phyloP scores from a whole-genome alignment of 2,888 invertebrate genomes.

The Rhimphoctona megacephalus region DNA sequence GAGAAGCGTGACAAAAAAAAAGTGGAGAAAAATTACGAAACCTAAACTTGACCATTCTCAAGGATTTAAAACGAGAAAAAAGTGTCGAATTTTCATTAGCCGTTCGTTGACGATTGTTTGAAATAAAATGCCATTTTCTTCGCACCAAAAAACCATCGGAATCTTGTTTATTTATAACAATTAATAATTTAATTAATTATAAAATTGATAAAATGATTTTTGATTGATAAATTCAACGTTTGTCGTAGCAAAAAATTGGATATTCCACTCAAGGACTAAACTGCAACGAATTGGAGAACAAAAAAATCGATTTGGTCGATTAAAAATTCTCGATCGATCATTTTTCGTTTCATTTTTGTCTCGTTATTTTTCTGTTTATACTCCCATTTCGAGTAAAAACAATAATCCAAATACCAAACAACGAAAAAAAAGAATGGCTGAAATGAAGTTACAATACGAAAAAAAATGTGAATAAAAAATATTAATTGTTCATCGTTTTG shows the following conservation, averaged over 20 bases:
- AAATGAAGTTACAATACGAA: background rate
- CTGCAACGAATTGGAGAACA: too few relatives aligned
- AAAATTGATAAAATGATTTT: too few relatives aligned
- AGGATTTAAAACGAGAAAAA: background rate
- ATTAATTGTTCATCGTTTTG: background rate
- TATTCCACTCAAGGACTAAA: too few relatives aligned
- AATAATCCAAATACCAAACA: background rate
- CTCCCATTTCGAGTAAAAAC: background rate
- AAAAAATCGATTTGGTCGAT: background rate
- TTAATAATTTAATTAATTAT: too few relatives aligned
- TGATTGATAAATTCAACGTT: too few relatives aligned
- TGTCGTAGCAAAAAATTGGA: too few relatives aligned
- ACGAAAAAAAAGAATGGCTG: background rate
- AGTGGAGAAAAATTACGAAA: slow-evolving; percentile 8
- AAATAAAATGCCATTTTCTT: background rate
- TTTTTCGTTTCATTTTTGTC: background rate
- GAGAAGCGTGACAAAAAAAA: background rate
- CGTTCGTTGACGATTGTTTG: too few relatives aligned
- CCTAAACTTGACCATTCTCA: background rate
- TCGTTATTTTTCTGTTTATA: background rate
- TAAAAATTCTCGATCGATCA: background rate
- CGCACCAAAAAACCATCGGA: background rate
- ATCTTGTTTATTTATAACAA: background rate
- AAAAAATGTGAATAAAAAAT: background rate
- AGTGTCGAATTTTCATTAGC: too few relatives aligned